Evolutionary conservation across 2,113 vertebrate genomes (phyloP).

Genomic region (Macrotus californicus): DNA sequence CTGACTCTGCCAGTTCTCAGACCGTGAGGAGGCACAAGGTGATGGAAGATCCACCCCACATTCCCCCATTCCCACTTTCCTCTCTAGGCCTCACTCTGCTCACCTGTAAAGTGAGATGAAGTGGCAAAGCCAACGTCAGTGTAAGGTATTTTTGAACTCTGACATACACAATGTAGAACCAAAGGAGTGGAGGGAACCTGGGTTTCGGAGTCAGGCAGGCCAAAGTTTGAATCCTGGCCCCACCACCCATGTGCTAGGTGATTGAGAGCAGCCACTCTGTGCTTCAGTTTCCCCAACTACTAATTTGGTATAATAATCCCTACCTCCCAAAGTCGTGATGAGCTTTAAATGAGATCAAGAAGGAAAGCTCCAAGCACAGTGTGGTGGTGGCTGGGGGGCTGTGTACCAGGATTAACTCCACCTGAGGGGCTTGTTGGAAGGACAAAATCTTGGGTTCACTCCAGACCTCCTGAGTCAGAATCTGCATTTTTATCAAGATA

Average conservation of each 20-base stretch:
- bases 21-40: neutral
- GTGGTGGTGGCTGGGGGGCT: neutral
- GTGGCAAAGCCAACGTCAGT: neutral
- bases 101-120: neutral
- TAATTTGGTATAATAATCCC: neutral
- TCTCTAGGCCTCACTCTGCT: neutral
- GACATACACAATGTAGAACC: neutral
- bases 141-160: neutral
- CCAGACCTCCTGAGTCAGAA: neutral
- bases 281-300: neutral
- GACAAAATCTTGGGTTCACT: neutral
- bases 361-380: neutral
- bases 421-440: neutral
- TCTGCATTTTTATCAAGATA: neutral
- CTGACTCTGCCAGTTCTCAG: neutral
- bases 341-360: neutral
- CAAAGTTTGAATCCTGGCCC: neutral
- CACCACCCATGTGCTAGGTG: neutral
- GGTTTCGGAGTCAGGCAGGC: neutral
- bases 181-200: neutral
- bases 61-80: neutral
- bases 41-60: neutral
- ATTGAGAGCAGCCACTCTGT: neutral
- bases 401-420: accelerated
- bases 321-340: neutral